phyloP scores from a whole-genome alignment of 1,140 invertebrate genomes.

The Condylostylus longicornis region DNA sequence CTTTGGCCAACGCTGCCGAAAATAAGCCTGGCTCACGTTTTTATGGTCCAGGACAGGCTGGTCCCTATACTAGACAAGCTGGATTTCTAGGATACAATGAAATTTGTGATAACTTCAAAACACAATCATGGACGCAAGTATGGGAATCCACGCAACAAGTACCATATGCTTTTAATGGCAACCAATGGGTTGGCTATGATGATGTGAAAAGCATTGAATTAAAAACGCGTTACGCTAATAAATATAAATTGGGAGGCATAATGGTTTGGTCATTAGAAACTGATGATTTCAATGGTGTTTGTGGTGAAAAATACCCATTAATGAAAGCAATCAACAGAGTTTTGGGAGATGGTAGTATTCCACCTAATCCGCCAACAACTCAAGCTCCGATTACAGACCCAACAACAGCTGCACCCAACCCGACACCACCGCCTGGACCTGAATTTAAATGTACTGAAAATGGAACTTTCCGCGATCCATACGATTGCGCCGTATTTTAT shows the following conservation, averaged over 20 bases:
- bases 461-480: constrained; percentile 7
- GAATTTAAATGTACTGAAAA: constrained; percentile 2
- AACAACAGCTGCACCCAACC: not conserved
- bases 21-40: constrained; percentile 38
- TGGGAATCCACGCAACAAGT: constrained; percentile 11
- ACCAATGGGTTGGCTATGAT: constrained; percentile 30
- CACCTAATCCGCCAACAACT: too few species aligned
- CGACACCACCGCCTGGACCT: not conserved
- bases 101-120: constrained; percentile 25
- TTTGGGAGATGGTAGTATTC: constrained; percentile 7
- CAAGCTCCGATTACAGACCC: constrained; percentile 5
- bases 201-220: constrained; percentile 27
- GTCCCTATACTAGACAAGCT: constrained; percentile 46
- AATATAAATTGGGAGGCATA: constrained; percentile 47
- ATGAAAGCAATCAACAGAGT: constrained; percentile 26
- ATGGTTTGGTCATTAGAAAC: constrained; percentile 73
- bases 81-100: constrained; percentile 64
- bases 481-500: constrained; percentile 11
- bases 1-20: constrained; percentile 30
- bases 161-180: constrained; percentile 16
- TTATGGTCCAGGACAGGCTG: constrained; percentile 38
- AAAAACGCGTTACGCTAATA: constrained; percentile 9
- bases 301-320: constrained; percentile 36
- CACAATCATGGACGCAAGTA: not conserved
- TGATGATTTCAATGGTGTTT: constrained; percentile 55